Base-by-base conservation (phyloP, 2,797 vertebrate genomes). In the Muscicapa comitata region DNA sequence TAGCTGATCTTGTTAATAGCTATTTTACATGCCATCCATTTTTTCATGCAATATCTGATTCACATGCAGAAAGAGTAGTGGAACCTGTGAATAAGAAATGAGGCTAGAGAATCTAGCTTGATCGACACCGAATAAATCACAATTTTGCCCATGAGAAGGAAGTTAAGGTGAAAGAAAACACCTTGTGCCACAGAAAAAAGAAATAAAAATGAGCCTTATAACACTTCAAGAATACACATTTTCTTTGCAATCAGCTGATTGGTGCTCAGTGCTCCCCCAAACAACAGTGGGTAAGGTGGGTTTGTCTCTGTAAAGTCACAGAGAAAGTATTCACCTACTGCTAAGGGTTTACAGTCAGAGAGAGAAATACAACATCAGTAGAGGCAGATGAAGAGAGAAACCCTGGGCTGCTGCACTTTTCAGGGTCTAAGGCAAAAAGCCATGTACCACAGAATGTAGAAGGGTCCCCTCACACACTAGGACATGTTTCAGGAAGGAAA, bases 71-170 rank as follows among this genome's bases (percentile, higher is more conserved):
- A 95, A 76, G 66, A 10, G 6, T 35, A 75, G 54, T 73, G 48
- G 37, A 93, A 78, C n/a, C 43, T 81, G 67, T 59, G 84, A 93
- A 92, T 90, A 91, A 62, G 65, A 91, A 91, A 79, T 1, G 1
- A 94, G 54, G 47, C 38, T 55, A 71, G 18, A 91, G 40, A 91
- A 91, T 72, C 31, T 59, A 88, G 87, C 79, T 20, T 86, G 83
- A 81, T 42, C 84, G 88, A 92, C 86, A 78, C 40, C 50, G 79
- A 90, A 88, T 84, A 95, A 95, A 90, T 86, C 50, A 95, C 54
- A 84, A 78, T 84, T 95, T 81, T 86, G 31, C 31, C 84, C 24
- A 11, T 48, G 92, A 79, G 63, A 82, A 79, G 26, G 57, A 90
- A 81, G 53, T 59, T 77, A 88, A 80, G 68, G 61, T 68, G 51